A percentile compares a stretch with the other conserved stretches of the same genome.
These are phyloP conservation scores for Hylaeus anthracinus DNA, from an alignment of 1,140 invertebrate species.

Conservation along the genomic window DNA sequence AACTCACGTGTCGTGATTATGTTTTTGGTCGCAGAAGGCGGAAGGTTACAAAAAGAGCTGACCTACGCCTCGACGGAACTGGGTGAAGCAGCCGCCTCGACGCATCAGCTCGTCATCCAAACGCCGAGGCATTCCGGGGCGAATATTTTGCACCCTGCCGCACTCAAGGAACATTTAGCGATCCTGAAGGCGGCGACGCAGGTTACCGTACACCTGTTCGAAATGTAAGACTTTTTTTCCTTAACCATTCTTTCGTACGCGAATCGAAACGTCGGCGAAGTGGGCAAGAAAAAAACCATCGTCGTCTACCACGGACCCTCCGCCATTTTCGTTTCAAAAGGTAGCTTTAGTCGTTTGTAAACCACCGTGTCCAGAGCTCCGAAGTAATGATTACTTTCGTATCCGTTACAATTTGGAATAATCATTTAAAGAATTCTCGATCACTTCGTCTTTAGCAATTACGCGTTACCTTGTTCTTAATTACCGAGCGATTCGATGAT, in stretches of 20 bases:
- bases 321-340: no score
- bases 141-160: slow-evolving; percentile 90
- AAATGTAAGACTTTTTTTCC: slow-evolving; percentile 85
- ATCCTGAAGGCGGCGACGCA: slow-evolving; percentile 90
- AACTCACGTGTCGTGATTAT: background rate
- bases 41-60: slow-evolving; percentile 91
- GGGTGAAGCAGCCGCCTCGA: slow-evolving; percentile 88
- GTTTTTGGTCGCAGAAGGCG: slow-evolving; percentile 87
- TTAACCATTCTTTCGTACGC: slow-evolving; percentile 8
- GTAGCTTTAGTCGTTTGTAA: no score
- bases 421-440: no score
- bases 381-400: no score
- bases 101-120: slow-evolving; percentile 96
- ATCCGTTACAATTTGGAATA: no score
- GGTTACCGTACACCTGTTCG: slow-evolving; percentile 94
- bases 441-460: no score
- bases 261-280: background rate
- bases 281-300: background rate
- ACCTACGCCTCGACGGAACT: slow-evolving; percentile 90
- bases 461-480: no score
- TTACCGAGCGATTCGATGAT: no score
- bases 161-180: slow-evolving; percentile 89
- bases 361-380: no score
- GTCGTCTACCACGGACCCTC: no score
- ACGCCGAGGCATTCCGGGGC: slow-evolving; percentile 88